A percentile compares a stretch with the other conserved stretches of the same genome.
Evolutionary conservation across 2,797 vertebrate species (phyloP).

Genomic region (Xenopus petersii): DNA sequence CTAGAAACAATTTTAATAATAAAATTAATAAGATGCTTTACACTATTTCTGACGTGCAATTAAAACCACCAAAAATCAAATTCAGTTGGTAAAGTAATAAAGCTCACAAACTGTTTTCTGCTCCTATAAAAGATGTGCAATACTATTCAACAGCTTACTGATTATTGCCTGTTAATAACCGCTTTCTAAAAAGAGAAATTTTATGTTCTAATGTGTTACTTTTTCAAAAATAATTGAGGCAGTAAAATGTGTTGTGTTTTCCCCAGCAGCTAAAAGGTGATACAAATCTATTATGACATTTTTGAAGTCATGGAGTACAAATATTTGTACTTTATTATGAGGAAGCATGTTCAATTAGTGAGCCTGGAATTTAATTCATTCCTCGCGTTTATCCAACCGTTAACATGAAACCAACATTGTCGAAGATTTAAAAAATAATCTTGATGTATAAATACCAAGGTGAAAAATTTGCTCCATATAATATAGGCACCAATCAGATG

Average conservation of each 20-base stretch:
- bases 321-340: constrained; percentile 32
- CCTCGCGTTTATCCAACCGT: too few relatives aligned
- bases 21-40: background rate
- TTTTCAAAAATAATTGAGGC: constrained; percentile 8
- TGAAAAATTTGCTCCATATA: too few relatives aligned
- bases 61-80: background rate
- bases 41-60: background rate
- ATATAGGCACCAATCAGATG: too few relatives aligned
- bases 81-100: constrained; percentile 12
- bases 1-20: constrained; percentile 37
- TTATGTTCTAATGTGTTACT: constrained; percentile 6
- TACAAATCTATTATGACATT: constrained; percentile 37
- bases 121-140: background rate
- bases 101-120: constrained; percentile 12
- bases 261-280: constrained; percentile 15
- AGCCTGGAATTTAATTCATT: constrained; percentile 13
- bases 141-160: constrained; percentile 13
- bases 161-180: constrained; percentile 6
- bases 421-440: too few relatives aligned
- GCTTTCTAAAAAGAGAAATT: constrained; percentile 1
- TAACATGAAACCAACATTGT: too few relatives aligned
- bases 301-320: constrained; percentile 9
- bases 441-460: too few relatives aligned
- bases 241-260: constrained; percentile 10
- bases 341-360: constrained; percentile 13